Conservation (phyloP, 2,113 vertebrate genomes). For the Eretmochelys imbricata region DNA sequence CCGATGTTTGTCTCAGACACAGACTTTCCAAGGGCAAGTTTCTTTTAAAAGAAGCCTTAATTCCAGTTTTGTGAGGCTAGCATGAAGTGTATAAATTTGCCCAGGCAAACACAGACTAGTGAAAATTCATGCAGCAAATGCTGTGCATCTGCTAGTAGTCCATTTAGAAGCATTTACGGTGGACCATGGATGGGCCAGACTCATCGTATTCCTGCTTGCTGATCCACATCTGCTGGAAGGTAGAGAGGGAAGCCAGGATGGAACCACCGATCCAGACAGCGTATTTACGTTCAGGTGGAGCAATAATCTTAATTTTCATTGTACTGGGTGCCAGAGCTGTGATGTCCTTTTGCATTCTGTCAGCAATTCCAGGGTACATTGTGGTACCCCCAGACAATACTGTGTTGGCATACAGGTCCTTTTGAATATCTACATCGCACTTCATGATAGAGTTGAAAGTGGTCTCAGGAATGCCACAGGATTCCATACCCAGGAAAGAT, state of each 20-base stretch:
- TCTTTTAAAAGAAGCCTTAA: conserved; percentile 78
- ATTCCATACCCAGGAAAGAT: conserved; percentile 87
- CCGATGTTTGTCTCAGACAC: conserved; percentile 57
- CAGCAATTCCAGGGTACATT: conserved; percentile 86
- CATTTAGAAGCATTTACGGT: conserved; percentile 87
- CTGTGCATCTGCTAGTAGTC: conserved; percentile 69
- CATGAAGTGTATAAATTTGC: conserved; percentile 79
- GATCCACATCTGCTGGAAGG: conserved; percentile 87
- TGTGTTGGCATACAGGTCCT: conserved; percentile 86
- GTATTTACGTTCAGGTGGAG: conserved; percentile 84
- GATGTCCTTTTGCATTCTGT: conserved; percentile 89
- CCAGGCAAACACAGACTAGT: conserved; percentile 68
- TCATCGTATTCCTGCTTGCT: conserved; percentile 84
- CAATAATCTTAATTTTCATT: conserved; percentile 90
- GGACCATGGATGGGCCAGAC: conserved; percentile 86
- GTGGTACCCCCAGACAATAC: conserved; percentile 85
- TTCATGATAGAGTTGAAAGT: conserved; percentile 90
- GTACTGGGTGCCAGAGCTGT: conserved; percentile 85
- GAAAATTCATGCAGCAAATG: conserved; percentile 66
- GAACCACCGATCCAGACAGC: conserved; percentile 86
- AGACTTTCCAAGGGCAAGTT: conserved; percentile 78
- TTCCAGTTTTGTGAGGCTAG: conserved; percentile 86
- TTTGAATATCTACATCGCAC: conserved; percentile 86
- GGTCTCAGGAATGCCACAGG: conserved; percentile 84
- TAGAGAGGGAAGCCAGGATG: conserved; percentile 86